Evolutionary conservation across 2,797 vertebrate genomes (phyloP), one percentile per base, ranked within the genome.

Genomic region (Sebastolobus alascanus): DNA sequence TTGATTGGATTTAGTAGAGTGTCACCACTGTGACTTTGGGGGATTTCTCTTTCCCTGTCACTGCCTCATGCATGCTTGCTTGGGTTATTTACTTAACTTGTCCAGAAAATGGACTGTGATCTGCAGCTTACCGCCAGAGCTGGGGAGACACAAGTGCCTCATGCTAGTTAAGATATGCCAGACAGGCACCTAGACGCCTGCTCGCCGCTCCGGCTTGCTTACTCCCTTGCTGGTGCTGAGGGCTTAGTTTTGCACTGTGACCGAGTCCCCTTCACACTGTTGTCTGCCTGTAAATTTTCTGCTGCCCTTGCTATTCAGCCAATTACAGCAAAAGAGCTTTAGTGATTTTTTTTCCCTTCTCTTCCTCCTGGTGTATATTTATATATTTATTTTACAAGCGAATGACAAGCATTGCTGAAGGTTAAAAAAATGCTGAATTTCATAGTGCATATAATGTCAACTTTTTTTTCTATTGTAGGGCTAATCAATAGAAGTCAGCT

Each of bases 241-340:
- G 91, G 84, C 90, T 93, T 94, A 84, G 89, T 92, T 94, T 91
- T 91, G 88, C 84, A 80, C 94, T 84, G 93, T 96, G 96, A 97
- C 96, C 95, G 93, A 95, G 94, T 96, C 96, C 95, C 96, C 96
- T 97, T 96, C 96, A 97, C 96, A 97, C 95, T 95, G 93, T 95
- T 94, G 93, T 95, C 94, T 94, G 93, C 94, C 95, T 95, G 95
- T 95, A 96, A 93, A 96, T 96, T 96, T 97, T 97, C 94, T 96
- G 96, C 96, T 96, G 96, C 92, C 95, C 92, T 96, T 96, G 96
- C 96, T 95, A 92, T 97, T 96, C 94, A 95, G 94, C 94, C 96
- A 96, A 96, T 97, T 97, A 97, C 93, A 92, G 93, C 95, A 95
- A 96, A 96, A 96, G 95, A 96, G 96, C 95, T 95, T 95, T 95